Conservation (phyloP, 2,888 invertebrate genomes). For the Eupeodes luniger region DNA sequence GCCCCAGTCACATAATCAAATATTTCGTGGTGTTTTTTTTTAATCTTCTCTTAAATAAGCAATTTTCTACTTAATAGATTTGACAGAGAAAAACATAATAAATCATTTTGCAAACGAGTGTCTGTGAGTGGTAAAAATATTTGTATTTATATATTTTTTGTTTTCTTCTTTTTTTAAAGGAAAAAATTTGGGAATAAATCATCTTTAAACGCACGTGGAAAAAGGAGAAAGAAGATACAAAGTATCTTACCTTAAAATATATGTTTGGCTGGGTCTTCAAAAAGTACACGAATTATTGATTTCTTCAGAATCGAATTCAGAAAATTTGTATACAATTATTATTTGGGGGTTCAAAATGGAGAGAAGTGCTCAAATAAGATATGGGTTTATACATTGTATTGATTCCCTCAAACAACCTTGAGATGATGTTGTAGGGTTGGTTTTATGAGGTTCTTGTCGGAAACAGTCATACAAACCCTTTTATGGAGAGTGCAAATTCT, state of each 20-base stretch:
- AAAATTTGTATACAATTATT: too few relatives aligned
- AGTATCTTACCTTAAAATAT: neutral
- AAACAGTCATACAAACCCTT: too few relatives aligned
- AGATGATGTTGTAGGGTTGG: too few relatives aligned
- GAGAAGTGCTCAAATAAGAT: too few relatives aligned
- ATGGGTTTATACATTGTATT: too few relatives aligned
- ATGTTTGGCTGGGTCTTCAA: too few relatives aligned
- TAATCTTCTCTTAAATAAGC: neutral
- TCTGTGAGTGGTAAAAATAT: neutral
- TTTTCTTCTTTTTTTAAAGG: neutral
- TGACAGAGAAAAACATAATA: conserved; percentile 8
- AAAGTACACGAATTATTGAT: too few relatives aligned
- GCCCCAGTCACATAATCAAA: conserved; percentile 8
- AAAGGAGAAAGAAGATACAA: neutral
- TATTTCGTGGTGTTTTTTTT: neutral
- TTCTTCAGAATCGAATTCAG: too few relatives aligned
- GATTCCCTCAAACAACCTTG: too few relatives aligned
- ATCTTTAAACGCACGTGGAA: neutral
- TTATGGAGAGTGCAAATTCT: neutral
- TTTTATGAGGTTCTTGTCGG: too few relatives aligned
- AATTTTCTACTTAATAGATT: conserved; percentile 10
- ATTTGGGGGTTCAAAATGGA: too few relatives aligned
- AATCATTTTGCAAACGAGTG: conserved; percentile 12
- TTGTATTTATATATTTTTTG: neutral
- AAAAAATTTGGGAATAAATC: conserved; percentile 1